Conservation (phyloP, 2,113 vertebrate species). For the Pedetes capensis region DNA sequence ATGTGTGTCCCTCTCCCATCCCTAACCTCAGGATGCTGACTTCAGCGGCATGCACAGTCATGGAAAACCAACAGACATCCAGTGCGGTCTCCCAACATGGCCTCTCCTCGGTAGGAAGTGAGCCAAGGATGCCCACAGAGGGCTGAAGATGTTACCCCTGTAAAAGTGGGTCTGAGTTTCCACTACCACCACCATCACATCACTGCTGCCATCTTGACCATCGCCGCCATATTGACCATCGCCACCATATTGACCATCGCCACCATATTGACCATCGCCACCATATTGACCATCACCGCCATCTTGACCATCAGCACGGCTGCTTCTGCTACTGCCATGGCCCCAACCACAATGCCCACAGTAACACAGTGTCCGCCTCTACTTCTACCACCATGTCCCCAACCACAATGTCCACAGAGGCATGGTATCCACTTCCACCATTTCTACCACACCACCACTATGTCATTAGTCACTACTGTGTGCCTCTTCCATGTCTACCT, state of each 20-base stretch:
- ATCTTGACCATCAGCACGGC: no score
- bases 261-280: background rate
- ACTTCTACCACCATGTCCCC: no score
- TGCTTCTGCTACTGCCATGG: no score
- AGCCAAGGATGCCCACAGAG: background rate
- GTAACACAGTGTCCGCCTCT: no score
- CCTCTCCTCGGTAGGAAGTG: fast-evolving
- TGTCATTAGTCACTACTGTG: no score
- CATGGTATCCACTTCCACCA: no score
- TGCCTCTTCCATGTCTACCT: no score
- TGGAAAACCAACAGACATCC: background rate
- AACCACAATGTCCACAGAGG: no score
- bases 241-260: fast-evolving
- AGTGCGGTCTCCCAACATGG: fast-evolving
- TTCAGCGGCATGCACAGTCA: fast-evolving
- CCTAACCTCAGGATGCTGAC: background rate
- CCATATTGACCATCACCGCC: background rate
- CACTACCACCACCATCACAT: fast-evolving
- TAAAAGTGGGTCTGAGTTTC: background rate
- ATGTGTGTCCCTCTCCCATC: no score
- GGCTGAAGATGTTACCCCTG: fast-evolving
- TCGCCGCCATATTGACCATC: no score
- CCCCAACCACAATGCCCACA: no score
- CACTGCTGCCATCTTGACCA: background rate
- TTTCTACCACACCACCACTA: no score